Conservation (phyloP, 2,797 vertebrate genomes). For the Microctenopoma lineatum region DNA sequence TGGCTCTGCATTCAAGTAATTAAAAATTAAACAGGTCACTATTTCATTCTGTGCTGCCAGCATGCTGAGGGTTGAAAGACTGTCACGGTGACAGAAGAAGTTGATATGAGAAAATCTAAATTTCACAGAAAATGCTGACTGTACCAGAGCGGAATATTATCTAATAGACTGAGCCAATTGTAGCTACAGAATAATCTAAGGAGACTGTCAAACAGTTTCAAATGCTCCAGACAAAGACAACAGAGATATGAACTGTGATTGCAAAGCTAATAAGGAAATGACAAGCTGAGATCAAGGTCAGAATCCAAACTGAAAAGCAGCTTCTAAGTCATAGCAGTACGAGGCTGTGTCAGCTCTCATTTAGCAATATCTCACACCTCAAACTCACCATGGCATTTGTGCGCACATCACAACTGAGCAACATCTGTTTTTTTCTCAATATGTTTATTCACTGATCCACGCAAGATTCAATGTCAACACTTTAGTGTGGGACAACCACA, state of each 20-base stretch:
- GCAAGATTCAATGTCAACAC: too few relatives aligned
- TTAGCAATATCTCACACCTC: conserved; percentile 12
- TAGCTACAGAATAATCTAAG: conserved; percentile 18
- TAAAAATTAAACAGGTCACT: conserved; percentile 78
- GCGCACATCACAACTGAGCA: too few relatives aligned
- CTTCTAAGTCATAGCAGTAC: not conserved
- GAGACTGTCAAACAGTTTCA: conserved; percentile 19
- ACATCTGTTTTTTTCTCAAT: too few relatives aligned
- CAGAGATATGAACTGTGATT: too few relatives aligned
- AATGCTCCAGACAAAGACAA: not conserved
- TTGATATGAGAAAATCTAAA: conserved; percentile 52
- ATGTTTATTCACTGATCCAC: too few relatives aligned
- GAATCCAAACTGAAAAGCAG: conserved; percentile 4
- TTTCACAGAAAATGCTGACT: conserved; percentile 37
- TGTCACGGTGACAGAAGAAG: conserved; percentile 2
- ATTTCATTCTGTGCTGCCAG: conserved; percentile 43
- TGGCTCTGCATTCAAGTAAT: conserved; percentile 68
- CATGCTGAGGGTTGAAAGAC: conserved; percentile 11
- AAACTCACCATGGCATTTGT: not conserved
- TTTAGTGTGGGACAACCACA: too few relatives aligned
- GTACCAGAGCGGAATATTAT: conserved; percentile 2
- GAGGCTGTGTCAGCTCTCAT: not conserved
- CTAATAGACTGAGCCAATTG: conserved; percentile 14
- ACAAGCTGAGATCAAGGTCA: not conserved
- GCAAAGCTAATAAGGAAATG: conserved; percentile 1